A percentile compares a stretch with the other conserved stretches of the same genome.
Conservation (phyloP, 2,797 vertebrate genomes). For the Cygnus olor region DNA sequence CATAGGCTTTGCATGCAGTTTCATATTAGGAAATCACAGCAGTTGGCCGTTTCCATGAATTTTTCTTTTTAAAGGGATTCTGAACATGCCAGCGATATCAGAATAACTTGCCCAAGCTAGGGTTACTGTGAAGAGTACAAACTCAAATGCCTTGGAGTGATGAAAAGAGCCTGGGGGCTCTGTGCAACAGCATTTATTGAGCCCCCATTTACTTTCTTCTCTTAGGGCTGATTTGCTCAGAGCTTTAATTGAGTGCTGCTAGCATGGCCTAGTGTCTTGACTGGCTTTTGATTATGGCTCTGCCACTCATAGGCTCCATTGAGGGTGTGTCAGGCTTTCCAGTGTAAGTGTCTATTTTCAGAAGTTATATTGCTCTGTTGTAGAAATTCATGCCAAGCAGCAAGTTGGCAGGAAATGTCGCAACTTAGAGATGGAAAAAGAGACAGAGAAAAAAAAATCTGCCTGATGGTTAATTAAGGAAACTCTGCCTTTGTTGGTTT, state of each 20-base stretch:
- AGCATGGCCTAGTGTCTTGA: not conserved
- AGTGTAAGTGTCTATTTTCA: constrained; percentile 49
- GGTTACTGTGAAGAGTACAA: not conserved
- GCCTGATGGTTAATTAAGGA: not conserved
- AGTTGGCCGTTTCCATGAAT: not conserved
- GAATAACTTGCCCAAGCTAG: not conserved
- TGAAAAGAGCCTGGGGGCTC: not conserved
- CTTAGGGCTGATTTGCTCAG: constrained; percentile 7
- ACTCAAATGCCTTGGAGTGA: not conserved
- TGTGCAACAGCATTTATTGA: not conserved
- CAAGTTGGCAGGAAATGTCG: not conserved
- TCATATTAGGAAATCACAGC: not conserved
- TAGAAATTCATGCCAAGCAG: constrained; percentile 27
- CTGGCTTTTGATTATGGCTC: constrained; percentile 16
- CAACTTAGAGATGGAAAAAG: constrained; percentile 35
- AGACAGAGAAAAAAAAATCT: not conserved
- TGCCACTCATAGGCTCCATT: constrained; percentile 28
- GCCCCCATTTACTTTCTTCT: constrained; percentile 42
- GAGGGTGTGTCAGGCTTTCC: constrained; percentile 46
- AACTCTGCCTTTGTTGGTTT: not conserved
- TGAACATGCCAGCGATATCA: not conserved
- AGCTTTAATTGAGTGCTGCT: not conserved
- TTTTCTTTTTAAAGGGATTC: not conserved
- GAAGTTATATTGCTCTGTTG: constrained; percentile 34
- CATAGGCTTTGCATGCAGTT: not conserved